phyloP scores from a whole-genome alignment of 2,797 vertebrate species.

The Alosa sapidissima region DNA sequence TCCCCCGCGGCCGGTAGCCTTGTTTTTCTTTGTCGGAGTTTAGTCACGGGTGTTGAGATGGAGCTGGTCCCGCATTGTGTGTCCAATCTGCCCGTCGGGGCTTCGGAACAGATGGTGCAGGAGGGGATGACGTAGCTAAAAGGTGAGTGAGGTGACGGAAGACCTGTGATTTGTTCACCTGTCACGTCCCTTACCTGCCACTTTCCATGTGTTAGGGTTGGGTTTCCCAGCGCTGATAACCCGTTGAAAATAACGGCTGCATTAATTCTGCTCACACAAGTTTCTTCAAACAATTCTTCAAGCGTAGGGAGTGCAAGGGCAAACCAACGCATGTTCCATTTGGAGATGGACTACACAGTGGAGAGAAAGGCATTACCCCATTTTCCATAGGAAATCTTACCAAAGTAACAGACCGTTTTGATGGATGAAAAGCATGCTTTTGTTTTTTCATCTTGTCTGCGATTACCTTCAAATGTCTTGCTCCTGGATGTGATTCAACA shows the following conservation, averaged over 20 bases:
- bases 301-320: not conserved
- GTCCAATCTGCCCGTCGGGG: slow-evolving; percentile 74
- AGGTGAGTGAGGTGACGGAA: slow-evolving; percentile 65
- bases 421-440: not conserved
- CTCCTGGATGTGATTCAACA: not conserved
- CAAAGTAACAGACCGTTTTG: not conserved
- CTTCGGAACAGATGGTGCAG: slow-evolving; percentile 76
- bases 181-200: slow-evolving; percentile 40
- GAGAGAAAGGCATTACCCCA: not conserved
- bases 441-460: not conserved
- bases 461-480: not conserved
- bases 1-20: slow-evolving; percentile 72
- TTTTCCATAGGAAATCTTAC: not conserved
- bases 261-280: slow-evolving; percentile 9
- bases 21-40: slow-evolving; percentile 81
- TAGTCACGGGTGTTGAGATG: slow-evolving; percentile 81
- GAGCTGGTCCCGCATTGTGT: slow-evolving; percentile 80
- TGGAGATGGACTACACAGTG: not conserved
- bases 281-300: not conserved
- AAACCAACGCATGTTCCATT: not conserved
- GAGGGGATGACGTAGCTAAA: slow-evolving; percentile 73
- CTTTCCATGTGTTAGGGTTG: slow-evolving; percentile 17
- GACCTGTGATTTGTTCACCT: slow-evolving; percentile 51
- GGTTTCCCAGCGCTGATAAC: not conserved
- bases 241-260: not conserved